Evolutionary conservation across 2,888 invertebrate species (phyloP).

Genomic region (Xestia c-nigrum): DNA sequence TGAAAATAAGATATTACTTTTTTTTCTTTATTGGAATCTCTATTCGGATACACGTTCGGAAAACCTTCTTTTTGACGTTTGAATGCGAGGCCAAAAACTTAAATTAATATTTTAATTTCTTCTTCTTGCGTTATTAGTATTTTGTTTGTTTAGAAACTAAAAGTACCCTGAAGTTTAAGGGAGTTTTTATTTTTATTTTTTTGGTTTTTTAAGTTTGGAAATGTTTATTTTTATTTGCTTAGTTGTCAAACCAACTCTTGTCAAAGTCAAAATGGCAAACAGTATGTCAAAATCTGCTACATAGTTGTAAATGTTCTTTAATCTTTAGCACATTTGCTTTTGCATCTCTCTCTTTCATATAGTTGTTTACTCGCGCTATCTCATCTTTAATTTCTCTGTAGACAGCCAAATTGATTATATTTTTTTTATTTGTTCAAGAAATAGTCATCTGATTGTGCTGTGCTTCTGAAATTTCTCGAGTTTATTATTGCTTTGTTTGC

Average conservation of each 20-base stretch:
- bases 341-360: constrained; percentile 33
- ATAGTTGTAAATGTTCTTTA: background rate
- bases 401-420: constrained; percentile 16
- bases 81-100: background rate
- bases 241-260: constrained; percentile 1
- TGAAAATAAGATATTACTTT: constrained; percentile 29
- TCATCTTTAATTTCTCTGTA: constrained; percentile 25
- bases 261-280: constrained; percentile 15
- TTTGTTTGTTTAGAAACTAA: no score
- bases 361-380: constrained; percentile 10
- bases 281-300: constrained; percentile 18
- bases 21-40: constrained; percentile 39
- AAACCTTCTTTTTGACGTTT: constrained; percentile 12
- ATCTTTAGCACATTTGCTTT: constrained; percentile 13
- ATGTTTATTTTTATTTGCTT: background rate
- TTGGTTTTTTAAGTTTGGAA: background rate
- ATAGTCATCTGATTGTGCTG: constrained; percentile 52
- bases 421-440: constrained; percentile 47
- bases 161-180: no score
- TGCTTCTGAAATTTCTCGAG: constrained; percentile 47
- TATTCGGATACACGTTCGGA: constrained; percentile 49
- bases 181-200: background rate
- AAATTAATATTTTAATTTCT: background rate
- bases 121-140: background rate
- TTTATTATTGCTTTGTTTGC: constrained; percentile 49